Conservation (phyloP, 2,797 vertebrate genomes). For the Darevskia nairensis region DNA sequence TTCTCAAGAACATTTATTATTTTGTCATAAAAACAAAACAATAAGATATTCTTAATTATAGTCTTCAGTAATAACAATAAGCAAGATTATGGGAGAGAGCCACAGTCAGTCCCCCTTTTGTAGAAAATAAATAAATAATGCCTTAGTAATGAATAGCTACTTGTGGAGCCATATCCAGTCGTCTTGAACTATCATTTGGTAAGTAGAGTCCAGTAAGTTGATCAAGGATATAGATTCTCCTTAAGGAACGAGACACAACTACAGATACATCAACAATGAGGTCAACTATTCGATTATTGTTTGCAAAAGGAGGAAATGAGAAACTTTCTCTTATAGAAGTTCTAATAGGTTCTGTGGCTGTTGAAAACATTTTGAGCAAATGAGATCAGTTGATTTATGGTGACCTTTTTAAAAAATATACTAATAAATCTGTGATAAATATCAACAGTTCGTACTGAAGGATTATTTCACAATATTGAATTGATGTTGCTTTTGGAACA, state of each 20-base stretch:
- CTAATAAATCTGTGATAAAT: too few species aligned
- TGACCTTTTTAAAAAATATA: background rate
- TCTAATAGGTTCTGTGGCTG: background rate
- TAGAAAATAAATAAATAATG: too few species aligned
- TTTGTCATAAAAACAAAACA: background rate
- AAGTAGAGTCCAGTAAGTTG: background rate
- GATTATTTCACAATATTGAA: too few species aligned
- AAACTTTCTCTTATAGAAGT: background rate
- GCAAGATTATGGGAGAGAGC: background rate
- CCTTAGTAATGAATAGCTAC: background rate
- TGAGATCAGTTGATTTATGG: background rate
- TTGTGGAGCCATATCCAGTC: background rate
- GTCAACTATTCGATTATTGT: too few species aligned
- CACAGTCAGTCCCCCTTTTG: background rate
- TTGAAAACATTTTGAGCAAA: background rate
- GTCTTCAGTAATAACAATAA: too few species aligned
- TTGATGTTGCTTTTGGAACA: too few species aligned
- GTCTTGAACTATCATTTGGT: background rate
- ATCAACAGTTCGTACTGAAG: too few species aligned
- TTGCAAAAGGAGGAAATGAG: background rate
- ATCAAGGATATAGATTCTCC: background rate
- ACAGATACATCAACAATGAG: too few species aligned
- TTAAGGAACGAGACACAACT: background rate
- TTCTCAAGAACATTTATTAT: background rate
- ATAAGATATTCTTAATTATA: too few species aligned